phyloP scores from a whole-genome alignment of 2,113 vertebrate species.

The Ploceus nigricollis region DNA sequence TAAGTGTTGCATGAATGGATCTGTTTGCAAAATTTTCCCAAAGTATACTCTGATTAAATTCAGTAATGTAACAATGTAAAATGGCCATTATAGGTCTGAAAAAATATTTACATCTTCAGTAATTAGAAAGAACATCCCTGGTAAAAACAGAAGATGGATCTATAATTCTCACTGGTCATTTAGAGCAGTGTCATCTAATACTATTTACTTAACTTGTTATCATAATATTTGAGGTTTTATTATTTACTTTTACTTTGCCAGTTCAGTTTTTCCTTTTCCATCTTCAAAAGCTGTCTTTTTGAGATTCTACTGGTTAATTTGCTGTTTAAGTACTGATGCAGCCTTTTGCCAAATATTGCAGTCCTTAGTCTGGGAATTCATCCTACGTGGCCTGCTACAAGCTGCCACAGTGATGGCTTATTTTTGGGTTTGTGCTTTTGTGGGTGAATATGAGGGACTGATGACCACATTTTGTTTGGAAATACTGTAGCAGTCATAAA shows the following conservation, averaged over 20 bases:
- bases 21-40: background rate
- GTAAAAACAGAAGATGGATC: background rate
- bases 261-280: background rate
- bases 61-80: background rate
- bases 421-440: background rate
- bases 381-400: background rate
- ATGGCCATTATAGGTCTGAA: background rate
- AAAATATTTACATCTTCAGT: background rate
- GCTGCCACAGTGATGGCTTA: background rate
- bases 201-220: background rate
- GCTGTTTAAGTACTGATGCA: background rate
- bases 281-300: background rate
- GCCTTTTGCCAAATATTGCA: background rate
- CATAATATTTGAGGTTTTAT: background rate
- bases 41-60: background rate
- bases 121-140: background rate
- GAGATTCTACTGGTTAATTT: background rate
- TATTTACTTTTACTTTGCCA: background rate
- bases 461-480: background rate
- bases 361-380: background rate
- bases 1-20: background rate
- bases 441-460: fast-evolving
- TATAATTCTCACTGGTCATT: background rate
- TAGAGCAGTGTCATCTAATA: background rate
- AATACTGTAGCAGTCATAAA: background rate